Base-by-base conservation (phyloP, 2,113 vertebrate genomes). In the Hyperoodon ampullatus region DNA sequence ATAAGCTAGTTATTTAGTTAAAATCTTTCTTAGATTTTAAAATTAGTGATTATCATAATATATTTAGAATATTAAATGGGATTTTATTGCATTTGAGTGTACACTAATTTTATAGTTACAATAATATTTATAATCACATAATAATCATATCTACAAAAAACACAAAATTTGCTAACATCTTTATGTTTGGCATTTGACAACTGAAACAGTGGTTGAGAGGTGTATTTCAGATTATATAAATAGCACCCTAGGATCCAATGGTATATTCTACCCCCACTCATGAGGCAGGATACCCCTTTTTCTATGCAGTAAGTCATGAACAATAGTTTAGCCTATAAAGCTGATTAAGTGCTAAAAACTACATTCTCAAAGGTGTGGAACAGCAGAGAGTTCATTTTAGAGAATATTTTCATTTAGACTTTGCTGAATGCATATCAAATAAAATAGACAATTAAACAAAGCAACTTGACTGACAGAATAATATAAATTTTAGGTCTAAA, bases 211-310 rank as follows among this genome's bases (percentile, higher is more conserved):
- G 16, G 3, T 53, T 70, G 5, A 81, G 19, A 86, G 7, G 72
- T 89, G 11, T 61, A 88, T 61, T 87, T 93, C 39, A 92, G 42
- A 96, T 55, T 39, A 86, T 19, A 87, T 82, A 70, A 78, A n/a
- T 33, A 68, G 21, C 18, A 47, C 9, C 6, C 10, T 70, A 63
- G 60, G 88, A 96, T 39, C 19, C 44, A 97, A 87, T 92, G 26
- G 26, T 68, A 55, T 11, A 91, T 74, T 92, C 23, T 4, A 72
- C 3, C 10, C 50, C 21, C 21, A 63, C 15, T 33, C 71, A 4
- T 55, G 28, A 78, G 18, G 26, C 9, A 86, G 16, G 47, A 28
- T 53, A n/a, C 11, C 18, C 30, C 12, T 92, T 60, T 77, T 19
- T 72, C 12, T 61, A 13, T 55, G 18, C 21, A 81, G 0, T 83